Base-by-base conservation (phyloP, 2,888 invertebrate genomes). In the Beris morrisii region DNA sequence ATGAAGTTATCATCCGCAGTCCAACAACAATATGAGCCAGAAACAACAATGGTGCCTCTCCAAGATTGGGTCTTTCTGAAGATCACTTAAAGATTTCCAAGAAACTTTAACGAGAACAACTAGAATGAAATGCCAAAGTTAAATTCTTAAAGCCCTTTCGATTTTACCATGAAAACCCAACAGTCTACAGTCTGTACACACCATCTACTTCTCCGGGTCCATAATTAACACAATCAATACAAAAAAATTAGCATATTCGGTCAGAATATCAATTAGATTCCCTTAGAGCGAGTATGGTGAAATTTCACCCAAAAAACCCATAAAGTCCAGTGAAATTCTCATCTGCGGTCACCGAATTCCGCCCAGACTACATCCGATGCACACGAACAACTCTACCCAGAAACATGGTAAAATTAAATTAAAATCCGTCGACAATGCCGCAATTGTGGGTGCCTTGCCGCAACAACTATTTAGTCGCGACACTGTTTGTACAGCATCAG, bases 191-290 rank as follows among this genome's bases (percentile, higher is more conserved):
- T 22, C 22, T 22, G 22, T 22, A 22, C 22, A 22, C 22, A 22
- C 22, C 22, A 22, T 22, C 22, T 3, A 22, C 22, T 22, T 3
- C 22, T 22, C 22, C 38, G 1, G 38, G 66, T 52, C 66, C 56
- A 55, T 61, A 61, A 67, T 63, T 66, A 63, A 61, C 57, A 65
- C 52, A 64, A 61, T 61, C 55, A 64, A 56, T 61, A 67, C 50
- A 69, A 65, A 65, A 65, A 68, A 71, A 72, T 72, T 71, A 70
- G 69, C 71, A 72, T 72, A 72, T 71, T 70, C 69, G 72, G 68
- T 61, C 69, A 69, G 70, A 71, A 71, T 72, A 71, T 68, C 72
- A 72, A 71, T 71, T 69, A 69, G 70, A 22, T 22, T 22, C 22
- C 22, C 22, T 22, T 1, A 22, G 3, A 22, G 57, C 56, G 67